These are phyloP conservation scores for Pseudopleuronectes americanus DNA, from an alignment of 2,797 vertebrate genomes.

Conservation along the genomic window DNA sequence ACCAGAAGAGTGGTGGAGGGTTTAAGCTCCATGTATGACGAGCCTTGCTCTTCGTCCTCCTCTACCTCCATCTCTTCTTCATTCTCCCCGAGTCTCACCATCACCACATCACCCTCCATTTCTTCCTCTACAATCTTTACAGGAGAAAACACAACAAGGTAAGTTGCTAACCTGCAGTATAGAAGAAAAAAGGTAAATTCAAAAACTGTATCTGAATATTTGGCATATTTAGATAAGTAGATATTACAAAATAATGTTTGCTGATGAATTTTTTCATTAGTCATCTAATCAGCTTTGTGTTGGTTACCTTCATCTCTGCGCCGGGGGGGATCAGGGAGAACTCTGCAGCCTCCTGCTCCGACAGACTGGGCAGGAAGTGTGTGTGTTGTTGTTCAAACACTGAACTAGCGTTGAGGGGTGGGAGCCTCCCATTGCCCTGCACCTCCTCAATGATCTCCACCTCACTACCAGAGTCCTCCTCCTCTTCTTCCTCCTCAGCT, in stretches of 20 bases:
- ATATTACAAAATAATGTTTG: neutral
- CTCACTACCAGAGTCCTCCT: constrained; percentile 81
- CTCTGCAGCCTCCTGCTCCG: constrained; percentile 72
- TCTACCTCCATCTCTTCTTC: constrained; percentile 69
- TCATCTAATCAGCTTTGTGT: neutral
- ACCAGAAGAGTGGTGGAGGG: constrained; percentile 83
- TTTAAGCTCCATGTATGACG: constrained; percentile 82
- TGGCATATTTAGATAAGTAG: neutral
- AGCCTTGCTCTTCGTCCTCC: constrained; percentile 58
- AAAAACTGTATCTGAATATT: neutral
- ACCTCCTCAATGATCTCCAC: constrained; percentile 85
- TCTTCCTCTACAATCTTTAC: constrained; percentile 74
- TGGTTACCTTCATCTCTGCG: constrained; percentile 73
- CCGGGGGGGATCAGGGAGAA: constrained; percentile 73
- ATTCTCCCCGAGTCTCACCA: constrained; percentile 78
- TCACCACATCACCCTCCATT: constrained; percentile 79
- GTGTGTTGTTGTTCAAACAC: constrained; percentile 65
- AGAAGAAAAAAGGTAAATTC: neutral
- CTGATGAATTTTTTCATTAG: neutral
- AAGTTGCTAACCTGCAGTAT: neutral
- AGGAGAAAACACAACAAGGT: constrained; percentile 8
- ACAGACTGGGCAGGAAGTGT: constrained; percentile 66
- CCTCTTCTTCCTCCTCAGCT: constrained; percentile 68
- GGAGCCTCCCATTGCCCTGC: constrained; percentile 76
- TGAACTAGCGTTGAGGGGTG: constrained; percentile 63